Evolutionary conservation across 2,113 vertebrate species (phyloP).

Genomic region (Grantiella picta): DNA sequence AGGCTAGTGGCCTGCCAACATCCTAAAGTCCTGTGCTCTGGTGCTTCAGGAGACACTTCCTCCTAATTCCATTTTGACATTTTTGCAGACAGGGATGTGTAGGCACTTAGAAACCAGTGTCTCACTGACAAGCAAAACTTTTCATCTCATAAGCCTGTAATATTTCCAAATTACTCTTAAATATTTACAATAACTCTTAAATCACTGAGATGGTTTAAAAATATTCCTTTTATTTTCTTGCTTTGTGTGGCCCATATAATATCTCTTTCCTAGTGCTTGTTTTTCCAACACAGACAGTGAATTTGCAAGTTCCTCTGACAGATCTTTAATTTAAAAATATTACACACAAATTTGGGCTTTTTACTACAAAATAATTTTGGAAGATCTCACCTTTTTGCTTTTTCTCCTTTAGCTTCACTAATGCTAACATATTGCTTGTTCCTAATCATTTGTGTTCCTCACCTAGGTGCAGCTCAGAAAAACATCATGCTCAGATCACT

Average conservation of each 20-base stretch:
- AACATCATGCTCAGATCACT: not conserved
- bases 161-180: too few species aligned
- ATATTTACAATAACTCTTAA: not conserved
- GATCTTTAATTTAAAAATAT: not conserved
- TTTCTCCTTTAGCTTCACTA: not conserved
- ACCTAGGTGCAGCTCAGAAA: not conserved
- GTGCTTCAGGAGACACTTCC: not conserved
- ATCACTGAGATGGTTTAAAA: not conserved
- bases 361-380: not conserved
- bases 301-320: not conserved
- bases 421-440: not conserved
- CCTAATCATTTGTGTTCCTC: accelerated
- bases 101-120: not conserved
- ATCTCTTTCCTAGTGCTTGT: not conserved
- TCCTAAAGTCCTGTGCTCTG: not conserved
- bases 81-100: not conserved
- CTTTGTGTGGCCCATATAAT: not conserved
- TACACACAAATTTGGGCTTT: not conserved
- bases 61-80: not conserved
- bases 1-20: not conserved
- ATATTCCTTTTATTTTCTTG: not conserved
- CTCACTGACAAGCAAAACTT: not conserved
- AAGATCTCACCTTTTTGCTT: not conserved
- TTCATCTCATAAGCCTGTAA: not conserved
- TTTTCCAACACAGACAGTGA: not conserved